Percentiles rank a stretch among this genome's conserved stretches.
These are phyloP conservation scores for Ancistrus triradiatus DNA, from an alignment of 2,113 vertebrate genomes.

Conservation along the genomic window DNA sequence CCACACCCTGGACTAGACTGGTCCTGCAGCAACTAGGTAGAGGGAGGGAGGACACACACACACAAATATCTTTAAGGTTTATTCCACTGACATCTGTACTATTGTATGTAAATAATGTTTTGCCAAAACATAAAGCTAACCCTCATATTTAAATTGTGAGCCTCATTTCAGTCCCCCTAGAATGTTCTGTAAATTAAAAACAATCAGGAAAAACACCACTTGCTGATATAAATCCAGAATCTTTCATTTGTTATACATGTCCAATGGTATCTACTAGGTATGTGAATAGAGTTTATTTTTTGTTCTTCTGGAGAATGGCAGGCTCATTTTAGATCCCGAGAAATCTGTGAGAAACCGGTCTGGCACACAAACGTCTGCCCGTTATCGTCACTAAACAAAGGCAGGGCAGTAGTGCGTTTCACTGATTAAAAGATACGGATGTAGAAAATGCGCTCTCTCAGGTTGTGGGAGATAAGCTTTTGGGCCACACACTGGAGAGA, in stretches of 20 bases:
- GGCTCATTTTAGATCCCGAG: conserved; percentile 9
- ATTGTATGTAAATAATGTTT: too few species aligned
- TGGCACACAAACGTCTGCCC: conserved; percentile 26
- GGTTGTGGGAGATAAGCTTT: conserved; percentile 41
- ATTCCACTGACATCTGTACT: too few species aligned
- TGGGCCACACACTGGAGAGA: conserved; percentile 40
- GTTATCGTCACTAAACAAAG: conserved; percentile 36
- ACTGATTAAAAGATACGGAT: conserved; percentile 46
- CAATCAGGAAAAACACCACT: too few species aligned
- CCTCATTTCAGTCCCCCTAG: too few species aligned
- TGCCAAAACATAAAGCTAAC: too few species aligned
- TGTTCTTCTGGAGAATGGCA: neutral
- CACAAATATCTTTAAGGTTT: too few species aligned
- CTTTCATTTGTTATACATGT: neutral
- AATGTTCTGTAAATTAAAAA: too few species aligned
- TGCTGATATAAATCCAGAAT: neutral
- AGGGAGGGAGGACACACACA: neutral
- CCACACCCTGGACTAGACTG: conserved; percentile 47
- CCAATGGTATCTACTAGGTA: neutral
- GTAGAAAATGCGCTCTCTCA: conserved; percentile 38
- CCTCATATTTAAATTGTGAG: too few species aligned
- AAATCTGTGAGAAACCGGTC: conserved; percentile 31
- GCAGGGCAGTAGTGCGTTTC: conserved; percentile 25
- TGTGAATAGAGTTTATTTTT: neutral
- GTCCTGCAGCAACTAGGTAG: conserved; percentile 31